phyloP scores from a whole-genome alignment of 2,888 invertebrate genomes.

The Chalcosyrphus nemorum region DNA sequence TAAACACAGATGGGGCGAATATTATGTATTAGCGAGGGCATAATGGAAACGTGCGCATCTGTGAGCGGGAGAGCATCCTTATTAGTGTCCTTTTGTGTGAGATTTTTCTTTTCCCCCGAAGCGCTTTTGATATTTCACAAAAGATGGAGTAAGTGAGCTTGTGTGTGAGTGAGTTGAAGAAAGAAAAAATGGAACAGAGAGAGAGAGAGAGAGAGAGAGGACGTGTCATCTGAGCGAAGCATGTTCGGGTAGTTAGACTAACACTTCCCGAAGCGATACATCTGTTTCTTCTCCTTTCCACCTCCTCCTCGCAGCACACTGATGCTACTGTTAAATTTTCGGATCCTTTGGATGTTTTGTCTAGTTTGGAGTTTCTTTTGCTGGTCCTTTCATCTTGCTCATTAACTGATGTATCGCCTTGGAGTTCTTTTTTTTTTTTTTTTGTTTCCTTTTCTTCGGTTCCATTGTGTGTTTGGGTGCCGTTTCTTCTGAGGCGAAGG shows the following conservation, averaged over 20 bases:
- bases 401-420: slow-evolving; percentile 51
- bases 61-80: slow-evolving; percentile 44
- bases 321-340: slow-evolving; percentile 26
- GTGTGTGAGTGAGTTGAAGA: too few relatives aligned
- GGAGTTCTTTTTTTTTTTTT: slow-evolving; percentile 11
- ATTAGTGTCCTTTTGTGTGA: slow-evolving; percentile 55
- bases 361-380: slow-evolving; percentile 20
- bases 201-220: slow-evolving; percentile 28
- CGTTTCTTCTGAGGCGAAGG: too few relatives aligned
- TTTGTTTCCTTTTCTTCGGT: neutral
- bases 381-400: slow-evolving; percentile 38
- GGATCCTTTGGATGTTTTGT: slow-evolving; percentile 27
- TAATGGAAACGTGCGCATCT: slow-evolving; percentile 62
- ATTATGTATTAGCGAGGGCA: slow-evolving; percentile 28
- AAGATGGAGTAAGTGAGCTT: neutral
- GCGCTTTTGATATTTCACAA: slow-evolving; percentile 45
- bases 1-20: slow-evolving; percentile 41
- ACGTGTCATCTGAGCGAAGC: slow-evolving; percentile 47
- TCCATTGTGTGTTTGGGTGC: neutral
- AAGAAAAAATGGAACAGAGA: slow-evolving; percentile 37
- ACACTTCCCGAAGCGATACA: slow-evolving; percentile 53
- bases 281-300: slow-evolving; percentile 37
- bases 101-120: slow-evolving; percentile 35
- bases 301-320: too few relatives aligned
- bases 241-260: slow-evolving; percentile 53